These are phyloP conservation scores for Spheniscus mendiculus DNA, from an alignment of 2,113 vertebrate species.

Conservation along the genomic window DNA sequence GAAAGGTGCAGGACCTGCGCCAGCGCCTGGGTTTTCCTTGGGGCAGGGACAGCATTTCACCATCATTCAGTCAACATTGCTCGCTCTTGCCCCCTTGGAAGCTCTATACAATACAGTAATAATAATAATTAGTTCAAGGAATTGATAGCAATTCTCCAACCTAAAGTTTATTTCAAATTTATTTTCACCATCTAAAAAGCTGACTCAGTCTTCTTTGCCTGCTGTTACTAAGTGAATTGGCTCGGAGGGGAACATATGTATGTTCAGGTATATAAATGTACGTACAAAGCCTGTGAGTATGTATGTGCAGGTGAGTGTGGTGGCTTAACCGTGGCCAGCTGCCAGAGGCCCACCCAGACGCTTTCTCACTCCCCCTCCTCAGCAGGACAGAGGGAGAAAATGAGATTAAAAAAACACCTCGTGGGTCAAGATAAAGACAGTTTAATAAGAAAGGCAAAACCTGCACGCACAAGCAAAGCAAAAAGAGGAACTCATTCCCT, in stretches of 20 bases:
- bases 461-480: background rate
- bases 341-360: background rate
- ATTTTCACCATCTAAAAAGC: background rate
- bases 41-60: background rate
- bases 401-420: background rate
- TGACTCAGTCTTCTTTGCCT: background rate
- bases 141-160: background rate
- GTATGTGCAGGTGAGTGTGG: fast-evolving
- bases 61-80: background rate
- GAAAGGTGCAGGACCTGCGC: background rate
- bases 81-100: background rate
- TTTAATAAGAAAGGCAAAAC: background rate
- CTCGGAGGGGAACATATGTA: background rate
- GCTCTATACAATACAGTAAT: background rate
- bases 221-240: background rate
- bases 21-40: background rate
- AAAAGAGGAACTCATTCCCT: background rate
- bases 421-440: background rate
- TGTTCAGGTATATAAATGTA: background rate
- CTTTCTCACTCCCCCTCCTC: background rate
- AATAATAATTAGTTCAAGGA: background rate
- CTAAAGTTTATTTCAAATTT: background rate
- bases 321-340: background rate
- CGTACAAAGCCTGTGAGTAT: background rate
- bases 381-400: background rate